Percentiles rank a stretch among this genome's conserved stretches.
Evolutionary conservation across 1,140 invertebrate genomes (phyloP).

Genomic region (Belonocnema kinseyi): DNA sequence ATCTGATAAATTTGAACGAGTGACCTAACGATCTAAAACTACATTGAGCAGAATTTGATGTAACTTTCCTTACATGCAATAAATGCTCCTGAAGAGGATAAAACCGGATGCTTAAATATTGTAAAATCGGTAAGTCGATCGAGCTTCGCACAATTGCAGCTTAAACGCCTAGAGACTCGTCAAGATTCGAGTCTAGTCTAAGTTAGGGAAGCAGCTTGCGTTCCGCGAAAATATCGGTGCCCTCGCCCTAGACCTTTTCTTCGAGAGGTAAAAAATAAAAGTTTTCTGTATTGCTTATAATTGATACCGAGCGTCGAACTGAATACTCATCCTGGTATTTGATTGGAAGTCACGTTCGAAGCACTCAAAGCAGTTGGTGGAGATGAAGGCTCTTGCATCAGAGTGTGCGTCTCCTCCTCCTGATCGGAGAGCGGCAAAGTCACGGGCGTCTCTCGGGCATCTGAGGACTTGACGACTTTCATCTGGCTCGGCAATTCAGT

Average conservation of each 20-base stretch:
- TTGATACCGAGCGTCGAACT: not conserved
- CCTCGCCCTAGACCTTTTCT: slow-evolving; percentile 3
- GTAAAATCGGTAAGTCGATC: not conserved
- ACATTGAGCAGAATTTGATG: slow-evolving; percentile 24
- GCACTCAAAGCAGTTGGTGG: slow-evolving; percentile 55
- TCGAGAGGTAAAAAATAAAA: slow-evolving; percentile 9
- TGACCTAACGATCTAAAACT: slow-evolving; percentile 19
- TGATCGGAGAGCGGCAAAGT: slow-evolving; percentile 71
- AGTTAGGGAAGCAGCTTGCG: slow-evolving; percentile 21
- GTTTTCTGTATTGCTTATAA: not conserved
- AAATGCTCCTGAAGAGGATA: slow-evolving; percentile 11
- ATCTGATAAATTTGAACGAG: slow-evolving; percentile 12
- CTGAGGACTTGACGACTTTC: slow-evolving; percentile 64
- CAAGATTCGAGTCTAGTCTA: not conserved
- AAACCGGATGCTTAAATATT: not conserved
- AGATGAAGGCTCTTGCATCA: slow-evolving; percentile 68
- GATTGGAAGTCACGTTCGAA: slow-evolving; percentile 60
- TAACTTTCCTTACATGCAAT: slow-evolving; percentile 5
- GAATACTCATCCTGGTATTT: slow-evolving; percentile 69
- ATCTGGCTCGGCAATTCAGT: slow-evolving; percentile 71
- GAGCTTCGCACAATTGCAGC: not conserved
- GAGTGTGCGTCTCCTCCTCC: slow-evolving; percentile 71
- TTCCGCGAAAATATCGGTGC: slow-evolving; percentile 21
- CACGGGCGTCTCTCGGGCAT: slow-evolving; percentile 55
- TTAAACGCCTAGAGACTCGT: not conserved